Base-by-base conservation (phyloP, 2,113 vertebrate genomes). In the Scopus umbretta region DNA sequence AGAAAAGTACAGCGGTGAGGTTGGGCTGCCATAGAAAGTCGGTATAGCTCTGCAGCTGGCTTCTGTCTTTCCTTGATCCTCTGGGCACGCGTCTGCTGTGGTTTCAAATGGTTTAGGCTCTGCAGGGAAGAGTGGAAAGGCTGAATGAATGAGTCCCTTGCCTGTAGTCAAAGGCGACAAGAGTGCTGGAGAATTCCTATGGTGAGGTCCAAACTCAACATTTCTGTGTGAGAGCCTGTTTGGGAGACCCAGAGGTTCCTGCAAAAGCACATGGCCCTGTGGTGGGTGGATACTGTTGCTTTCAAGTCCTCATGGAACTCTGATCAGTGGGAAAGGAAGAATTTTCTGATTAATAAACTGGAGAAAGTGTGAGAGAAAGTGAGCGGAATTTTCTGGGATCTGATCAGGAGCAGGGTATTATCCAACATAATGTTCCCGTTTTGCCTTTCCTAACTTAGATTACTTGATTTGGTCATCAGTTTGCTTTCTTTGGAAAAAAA, bases 21-120 rank as follows among this genome's bases (percentile, higher is more conserved):
- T 23, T 88, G 27, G 5, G 78, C 42, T 74, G 61, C 34, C 34
- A 3, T 0, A 80, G 26, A 55, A 90, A 70, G 26, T 36, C 66
- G 30, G 19, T 86, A 12, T 2, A 62, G 30, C 15, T 86, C 29
- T 89, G 55, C 52, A 73, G 13, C 49, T 0, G 0, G 18, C 1
- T 65, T 65, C 55, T 82, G 20, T 47, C 67, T 71, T 88, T 40
- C 36, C 55, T 85, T 79, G 13, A 36, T 67, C 59, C 25, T 53
- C 61, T 62, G 59, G 42, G 40, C 19, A 30, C 18, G 5, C 20
- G 7, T 66, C 63, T 70, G 34, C 65, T 62, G 36, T 58, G 59
- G 43, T 40, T 83, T 65, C 34, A 65, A 63, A 82, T n/a, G n/a
- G 34, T 78, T 84, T 84, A 47, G 40, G 16, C 27, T 96, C 61